Base-by-base conservation (phyloP, 2,797 vertebrate genomes). In the Molothrus ater region DNA sequence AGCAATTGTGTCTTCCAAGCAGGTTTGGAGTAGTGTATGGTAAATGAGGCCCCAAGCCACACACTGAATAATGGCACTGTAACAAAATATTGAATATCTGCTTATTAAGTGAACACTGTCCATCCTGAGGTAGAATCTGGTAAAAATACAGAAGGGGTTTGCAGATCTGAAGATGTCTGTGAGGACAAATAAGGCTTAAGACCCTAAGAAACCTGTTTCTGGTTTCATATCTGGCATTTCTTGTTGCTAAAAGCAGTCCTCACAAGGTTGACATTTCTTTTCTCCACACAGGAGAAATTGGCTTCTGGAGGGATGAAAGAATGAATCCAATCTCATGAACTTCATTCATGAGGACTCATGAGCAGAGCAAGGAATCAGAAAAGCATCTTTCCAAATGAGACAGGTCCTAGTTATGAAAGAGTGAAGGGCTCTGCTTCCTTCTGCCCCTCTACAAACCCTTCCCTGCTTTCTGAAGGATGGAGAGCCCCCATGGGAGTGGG, bases 81-180 rank as follows among this genome's bases (percentile, higher is more conserved):
- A 82, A 73, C 48, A 80, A 94, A 92, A 92, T 93, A 92, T 69
- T 81, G 59, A 86, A 47, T 93, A 79, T 79, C 76, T 93, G 64
- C 82, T 93, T 90, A 78, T 95, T 93, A 86, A 96, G 28, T 80
- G 64, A 94, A n/a, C 53, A 19, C 38, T 85, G 74, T 82, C 88
- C 79, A 71, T 88, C 66, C 76, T 83, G 94, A 93, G 81, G 69
- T 73, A 53, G 83, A 87, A 80, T 82, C 36, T 82, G 54, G 60
- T 59, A 69, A 88, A 95, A 90, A 81, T 42, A 72, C 43, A 71
- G 68, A 31, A 38, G 22, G 6, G 8, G 4, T 6, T 54, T 94
- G 40, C n/a, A 95, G 51, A 59, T 32, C 65, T 66, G 43, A 59
- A 92, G 80, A 43, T 32, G 17, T 90, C 6, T 47, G 4, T 66